Percentiles rank a stretch among this genome's conserved stretches.
Conservation (phyloP, 2,113 vertebrate genomes). For the Bubalus kerabau region DNA sequence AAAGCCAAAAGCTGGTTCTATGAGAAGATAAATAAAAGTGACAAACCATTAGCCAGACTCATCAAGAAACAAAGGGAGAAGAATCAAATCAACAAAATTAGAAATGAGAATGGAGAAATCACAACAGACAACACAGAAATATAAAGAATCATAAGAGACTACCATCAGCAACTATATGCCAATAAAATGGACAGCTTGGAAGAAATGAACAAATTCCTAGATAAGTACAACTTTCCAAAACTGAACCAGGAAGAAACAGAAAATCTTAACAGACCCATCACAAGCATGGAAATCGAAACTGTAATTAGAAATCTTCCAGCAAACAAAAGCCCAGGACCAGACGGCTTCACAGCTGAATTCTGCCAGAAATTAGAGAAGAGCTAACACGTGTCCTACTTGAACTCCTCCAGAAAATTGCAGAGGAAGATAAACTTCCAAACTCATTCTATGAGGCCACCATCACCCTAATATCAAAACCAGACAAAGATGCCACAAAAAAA, state of each 20-base stretch:
- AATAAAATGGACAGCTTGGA: background rate
- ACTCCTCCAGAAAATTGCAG: background rate
- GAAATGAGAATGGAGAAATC: background rate
- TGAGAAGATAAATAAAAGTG: background rate
- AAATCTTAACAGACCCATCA: background rate
- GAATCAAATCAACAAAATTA: background rate
- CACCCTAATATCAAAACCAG: background rate
- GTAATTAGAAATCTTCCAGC: background rate
- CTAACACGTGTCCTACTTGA: background rate
- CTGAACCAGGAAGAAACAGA: background rate
- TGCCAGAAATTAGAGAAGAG: background rate
- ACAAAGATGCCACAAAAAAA: background rate
- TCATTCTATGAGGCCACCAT: background rate
- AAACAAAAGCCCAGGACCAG: background rate
- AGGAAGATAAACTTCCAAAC: background rate
- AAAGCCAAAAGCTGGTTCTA: background rate
- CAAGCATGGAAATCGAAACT: accelerated
- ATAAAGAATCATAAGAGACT: background rate
- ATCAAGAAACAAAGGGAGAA: background rate
- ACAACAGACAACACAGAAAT: background rate
- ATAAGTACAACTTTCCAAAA: background rate
- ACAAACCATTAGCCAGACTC: background rate
- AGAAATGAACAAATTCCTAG: background rate
- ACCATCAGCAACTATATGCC: background rate
- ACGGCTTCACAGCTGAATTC: background rate